Evolutionary conservation across 2,888 invertebrate genomes (phyloP), one percentile per base, ranked within the genome.

Genomic region (Gymnoscelis rufifasciata): DNA sequence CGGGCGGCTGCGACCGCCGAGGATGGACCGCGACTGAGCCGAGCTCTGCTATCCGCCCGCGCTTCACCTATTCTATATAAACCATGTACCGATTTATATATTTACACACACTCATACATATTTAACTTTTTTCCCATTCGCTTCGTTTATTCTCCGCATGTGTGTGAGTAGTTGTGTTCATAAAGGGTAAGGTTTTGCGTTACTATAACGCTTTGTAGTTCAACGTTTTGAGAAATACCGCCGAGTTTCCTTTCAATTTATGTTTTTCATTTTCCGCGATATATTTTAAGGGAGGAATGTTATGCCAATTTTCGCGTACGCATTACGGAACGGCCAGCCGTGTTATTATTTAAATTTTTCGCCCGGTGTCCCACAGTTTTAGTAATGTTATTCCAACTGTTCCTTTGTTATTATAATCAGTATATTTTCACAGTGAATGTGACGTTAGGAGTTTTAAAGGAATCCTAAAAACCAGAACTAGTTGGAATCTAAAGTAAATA

Each of bases 101-200:
- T 88, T 87, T 87, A 82, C 87, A 82, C 87, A 71, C 87, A 87
- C 87, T 84, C 87, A 84, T 88, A 88, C 87, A 88, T 88, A 88
- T 87, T 88, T 84, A 84, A 87, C 81, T 84, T 88, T 88, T 88
- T 87, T 86, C 83, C 83, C 83, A 87, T 88, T 84, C 84, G 80
- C 78, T 75, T 82, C 84, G 86, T 82, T 84, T 86, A 83, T 83
- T 81, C 80, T 66, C 71, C 80, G 80, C 66, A 71, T 78, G 83
- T 79, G 84, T 71, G 80, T 66, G 71, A 71, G 78, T 84, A 84
- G 84, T 86, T 87, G 86, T 80, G 80, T 86, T 87, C 78, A 80
- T 82, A 84, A 84, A 83, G 84, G 86, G 86, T 83, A 77, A 82
- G 81, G 83, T 86, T 84, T 82, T 87, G 80, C 83, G 79, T 83